Conservation (phyloP, 1,140 invertebrate species). For the Listronotus bonariensis region DNA sequence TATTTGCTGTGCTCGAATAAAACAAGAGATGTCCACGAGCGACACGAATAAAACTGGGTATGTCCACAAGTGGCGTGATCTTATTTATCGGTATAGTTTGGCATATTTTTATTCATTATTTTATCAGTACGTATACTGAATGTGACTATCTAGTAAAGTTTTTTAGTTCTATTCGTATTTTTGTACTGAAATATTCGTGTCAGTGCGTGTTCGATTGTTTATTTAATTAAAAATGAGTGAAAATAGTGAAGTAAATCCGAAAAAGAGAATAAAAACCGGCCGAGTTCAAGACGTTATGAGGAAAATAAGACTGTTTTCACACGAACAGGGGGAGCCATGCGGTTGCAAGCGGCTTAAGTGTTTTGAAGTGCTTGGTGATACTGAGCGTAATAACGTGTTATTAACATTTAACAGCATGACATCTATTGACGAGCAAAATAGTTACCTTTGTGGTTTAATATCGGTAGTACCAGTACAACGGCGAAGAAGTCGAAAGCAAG, state of each 20-base stretch:
- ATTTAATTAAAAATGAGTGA: conserved; percentile 6
- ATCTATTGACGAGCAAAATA: conserved; percentile 12
- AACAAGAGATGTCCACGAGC: too few relatives aligned
- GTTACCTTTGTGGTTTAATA: conserved; percentile 13
- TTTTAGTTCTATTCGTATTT: too few relatives aligned
- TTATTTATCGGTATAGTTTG: too few relatives aligned
- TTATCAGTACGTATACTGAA: not conserved
- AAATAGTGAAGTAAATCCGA: not conserved
- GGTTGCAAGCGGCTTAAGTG: not conserved
- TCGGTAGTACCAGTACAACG: not conserved
- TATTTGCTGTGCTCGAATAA: too few relatives aligned
- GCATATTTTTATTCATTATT: conserved; percentile 1
- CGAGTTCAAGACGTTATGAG: conserved; percentile 8
- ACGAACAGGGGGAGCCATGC: conserved; percentile 3
- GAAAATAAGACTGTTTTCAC: conserved; percentile 1
- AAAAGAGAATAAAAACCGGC: conserved; percentile 12
- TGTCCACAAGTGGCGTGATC: too few relatives aligned
- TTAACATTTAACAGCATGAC: not conserved
- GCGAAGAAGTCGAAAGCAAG: too few relatives aligned
- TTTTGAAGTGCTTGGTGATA: conserved; percentile 3
- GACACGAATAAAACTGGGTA: too few relatives aligned
- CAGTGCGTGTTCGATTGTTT: conserved; percentile 1
- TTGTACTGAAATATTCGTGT: not conserved
- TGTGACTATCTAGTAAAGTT: not conserved
- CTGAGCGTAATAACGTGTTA: not conserved